Evolutionary conservation across 1,140 invertebrate species (phyloP).

Genomic region (Caenorhabditis elegans): WBcel235 BX284604.4:12881001-12881500

Average conservation of each 20-base stretch:
- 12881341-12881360: neutral
- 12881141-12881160: neutral
- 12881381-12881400: neutral
- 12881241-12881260: no score
- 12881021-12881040: neutral
- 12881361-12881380: neutral
- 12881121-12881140: neutral
- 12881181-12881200: no score
- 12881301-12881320: no score
- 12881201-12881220: no score
- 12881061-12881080: neutral
- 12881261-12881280: no score
- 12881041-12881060: neutral
- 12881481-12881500: no score
- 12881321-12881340: neutral
- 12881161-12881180: neutral
- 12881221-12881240: no score
- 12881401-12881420: neutral
- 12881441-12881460: no score
- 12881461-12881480: no score
- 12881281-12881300: no score
- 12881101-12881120: neutral
- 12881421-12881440: neutral
- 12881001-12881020: neutral
- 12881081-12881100: neutral